Evolutionary conservation across 2,888 invertebrate species (phyloP).

Genomic region (Drosophila nr. perissopoda): DNA sequence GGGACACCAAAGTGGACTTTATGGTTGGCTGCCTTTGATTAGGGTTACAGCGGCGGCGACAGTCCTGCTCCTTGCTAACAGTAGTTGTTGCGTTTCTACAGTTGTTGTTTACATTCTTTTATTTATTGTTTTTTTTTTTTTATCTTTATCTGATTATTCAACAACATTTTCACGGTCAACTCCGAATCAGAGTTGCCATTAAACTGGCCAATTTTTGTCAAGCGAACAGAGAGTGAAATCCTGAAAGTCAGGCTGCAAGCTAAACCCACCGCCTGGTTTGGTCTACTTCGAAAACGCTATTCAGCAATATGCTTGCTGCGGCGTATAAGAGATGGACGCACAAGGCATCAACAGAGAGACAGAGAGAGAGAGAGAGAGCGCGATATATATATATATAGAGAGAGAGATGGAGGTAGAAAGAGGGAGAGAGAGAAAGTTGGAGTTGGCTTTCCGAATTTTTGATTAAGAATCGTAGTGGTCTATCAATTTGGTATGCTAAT

Average conservation of each 20-base stretch:
- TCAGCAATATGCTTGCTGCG: conserved; percentile 3
- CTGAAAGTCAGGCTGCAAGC: not conserved
- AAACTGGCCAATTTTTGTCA: conserved; percentile 24
- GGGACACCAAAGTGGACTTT: conserved; percentile 78
- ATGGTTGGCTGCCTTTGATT: conserved; percentile 75
- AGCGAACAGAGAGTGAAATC: not conserved
- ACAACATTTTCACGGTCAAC: conserved; percentile 55
- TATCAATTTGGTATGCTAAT: conserved; percentile 39
- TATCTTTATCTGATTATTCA: not conserved
- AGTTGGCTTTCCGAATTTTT: not conserved
- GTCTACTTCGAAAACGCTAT: conserved; percentile 3
- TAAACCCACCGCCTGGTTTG: not conserved
- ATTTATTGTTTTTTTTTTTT: not conserved
- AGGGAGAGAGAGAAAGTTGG: not conserved
- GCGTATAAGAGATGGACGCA: conserved; percentile 9
- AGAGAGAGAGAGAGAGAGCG: conserved; percentile 5
- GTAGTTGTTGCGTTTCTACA: not conserved
- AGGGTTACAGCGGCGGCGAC: conserved; percentile 66
- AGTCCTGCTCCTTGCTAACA: conserved; percentile 4
- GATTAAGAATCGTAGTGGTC: not conserved
- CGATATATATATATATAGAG: not conserved
- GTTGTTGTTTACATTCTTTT: not conserved
- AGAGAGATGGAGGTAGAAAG: conserved; percentile 15
- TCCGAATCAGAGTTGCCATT: conserved; percentile 32
- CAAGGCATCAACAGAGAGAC: not conserved